Evolutionary conservation across 64 coral and sea anemone species (phyloP).

Genomic region (Anthopleura sola): DNA sequence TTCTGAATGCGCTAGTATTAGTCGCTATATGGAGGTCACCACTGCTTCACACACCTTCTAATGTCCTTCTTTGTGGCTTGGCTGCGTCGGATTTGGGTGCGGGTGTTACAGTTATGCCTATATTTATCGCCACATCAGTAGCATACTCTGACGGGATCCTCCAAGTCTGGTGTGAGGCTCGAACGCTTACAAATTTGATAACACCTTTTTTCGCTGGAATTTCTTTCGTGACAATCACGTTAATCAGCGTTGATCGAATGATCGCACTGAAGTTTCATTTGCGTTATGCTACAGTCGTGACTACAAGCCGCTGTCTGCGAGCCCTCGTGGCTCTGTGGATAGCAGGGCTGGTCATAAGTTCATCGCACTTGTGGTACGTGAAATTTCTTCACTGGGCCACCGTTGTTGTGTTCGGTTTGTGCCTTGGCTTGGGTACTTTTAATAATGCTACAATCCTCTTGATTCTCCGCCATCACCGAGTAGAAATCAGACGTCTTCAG

Average conservation of each 20-base stretch:
- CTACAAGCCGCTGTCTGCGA: not conserved
- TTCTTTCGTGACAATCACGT: conserved; percentile 7
- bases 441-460: not conserved
- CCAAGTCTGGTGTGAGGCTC: not conserved
- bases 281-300: not conserved
- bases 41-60: not conserved
- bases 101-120: not conserved
- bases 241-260: conserved; percentile 14
- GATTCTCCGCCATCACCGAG: not conserved
- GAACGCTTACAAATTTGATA: not conserved
- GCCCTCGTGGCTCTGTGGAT: not conserved
- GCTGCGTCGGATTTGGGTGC: conserved; percentile 4
- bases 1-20: not conserved
- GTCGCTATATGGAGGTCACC: not conserved
- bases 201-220: not conserved
- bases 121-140: not conserved
- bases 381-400: not conserved
- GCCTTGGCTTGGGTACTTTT: not conserved
- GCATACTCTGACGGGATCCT: not conserved
- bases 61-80: conserved; percentile 1
- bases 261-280: conserved; percentile 8
- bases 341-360: not conserved
- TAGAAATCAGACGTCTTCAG: not conserved
- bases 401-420: not conserved
- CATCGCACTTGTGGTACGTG: not conserved